Conservation (phyloP, 2,888 invertebrate species). For the Tenodera sinensis region DNA sequence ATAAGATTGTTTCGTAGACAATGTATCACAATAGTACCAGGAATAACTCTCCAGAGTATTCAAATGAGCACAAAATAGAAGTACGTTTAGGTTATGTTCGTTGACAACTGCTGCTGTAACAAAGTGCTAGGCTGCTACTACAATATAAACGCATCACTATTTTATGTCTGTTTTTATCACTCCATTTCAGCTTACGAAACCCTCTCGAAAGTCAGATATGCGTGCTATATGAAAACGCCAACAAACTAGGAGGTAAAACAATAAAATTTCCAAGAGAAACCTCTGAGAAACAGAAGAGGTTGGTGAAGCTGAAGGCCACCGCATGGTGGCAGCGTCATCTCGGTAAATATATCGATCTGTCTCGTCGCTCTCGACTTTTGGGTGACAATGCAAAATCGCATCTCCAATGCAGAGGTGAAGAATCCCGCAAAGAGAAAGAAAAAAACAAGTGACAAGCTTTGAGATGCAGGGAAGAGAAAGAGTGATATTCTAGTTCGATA, state of each 20-base stretch:
- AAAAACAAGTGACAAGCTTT: not conserved
- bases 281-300: not conserved
- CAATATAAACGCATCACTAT: not conserved
- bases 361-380: not conserved
- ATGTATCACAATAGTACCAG: too few species aligned
- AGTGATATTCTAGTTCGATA: not conserved
- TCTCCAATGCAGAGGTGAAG: not conserved
- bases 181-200: not conserved
- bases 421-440: not conserved
- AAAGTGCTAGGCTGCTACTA: too few species aligned
- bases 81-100: too few species aligned
- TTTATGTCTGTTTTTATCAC: not conserved
- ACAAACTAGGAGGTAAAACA: not conserved
- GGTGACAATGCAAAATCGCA: not conserved
- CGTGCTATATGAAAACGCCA: not conserved
- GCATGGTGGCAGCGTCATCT: not conserved
- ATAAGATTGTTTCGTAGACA: too few species aligned
- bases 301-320: not conserved
- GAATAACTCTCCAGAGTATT: too few species aligned
- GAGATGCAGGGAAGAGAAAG: not conserved
- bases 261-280: not conserved
- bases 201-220: not conserved
- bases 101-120: too few species aligned
- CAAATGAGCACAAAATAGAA: too few species aligned
- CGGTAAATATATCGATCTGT: not conserved